Base-by-base conservation (phyloP, 2,797 vertebrate genomes). In the Crocidura indochinensis region DNA sequence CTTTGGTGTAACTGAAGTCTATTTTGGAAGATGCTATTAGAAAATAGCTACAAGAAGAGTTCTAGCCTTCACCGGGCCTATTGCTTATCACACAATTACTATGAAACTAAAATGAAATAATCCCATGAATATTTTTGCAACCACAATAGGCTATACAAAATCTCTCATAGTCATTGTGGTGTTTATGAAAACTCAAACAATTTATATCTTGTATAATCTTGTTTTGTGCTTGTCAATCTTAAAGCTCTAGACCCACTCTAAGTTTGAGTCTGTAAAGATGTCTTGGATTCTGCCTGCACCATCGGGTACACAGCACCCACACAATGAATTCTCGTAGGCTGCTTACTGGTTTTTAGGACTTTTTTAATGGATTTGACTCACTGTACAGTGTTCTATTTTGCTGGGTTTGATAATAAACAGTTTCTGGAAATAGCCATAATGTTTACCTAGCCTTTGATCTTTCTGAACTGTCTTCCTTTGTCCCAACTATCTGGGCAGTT, bases 401-500 rank as follows among this genome's bases (percentile, higher is more conserved):
- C 82, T 73, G n/a, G 17, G 17, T 82, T 86, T 29, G 29, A 90
- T 87, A 74, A 69, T 44, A 88, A 84, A 89, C 46, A 3, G 86
- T 91, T 69, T 74, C 85, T 91, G 5, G 56, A 90, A 87, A 72
- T n/a, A 87, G 56, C 38, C 76, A 67, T 38, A 68, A 76, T 84
- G 38, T 87, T 83, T 80, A 47, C 80, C 67, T 80, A 79, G 51
- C 26, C 91, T 5, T 14, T 51, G 53, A 76, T 75, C 78, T 88
- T 87, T 72, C 53, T 64, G 22, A 27, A 81, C 72, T 84, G 20
- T 81, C 38, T 81, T 64, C 31, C 62, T 89, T 89, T 81, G 74
- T 90, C 84, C 79, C 79, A 91, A 64, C 72, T 29, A 82, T 44
- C 53, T 72, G 24, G 89, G 38, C 71, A 93, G 87, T 78, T 73